Conservation (phyloP, 2,113 vertebrate genomes). For the Zosterops hypoxanthus region DNA sequence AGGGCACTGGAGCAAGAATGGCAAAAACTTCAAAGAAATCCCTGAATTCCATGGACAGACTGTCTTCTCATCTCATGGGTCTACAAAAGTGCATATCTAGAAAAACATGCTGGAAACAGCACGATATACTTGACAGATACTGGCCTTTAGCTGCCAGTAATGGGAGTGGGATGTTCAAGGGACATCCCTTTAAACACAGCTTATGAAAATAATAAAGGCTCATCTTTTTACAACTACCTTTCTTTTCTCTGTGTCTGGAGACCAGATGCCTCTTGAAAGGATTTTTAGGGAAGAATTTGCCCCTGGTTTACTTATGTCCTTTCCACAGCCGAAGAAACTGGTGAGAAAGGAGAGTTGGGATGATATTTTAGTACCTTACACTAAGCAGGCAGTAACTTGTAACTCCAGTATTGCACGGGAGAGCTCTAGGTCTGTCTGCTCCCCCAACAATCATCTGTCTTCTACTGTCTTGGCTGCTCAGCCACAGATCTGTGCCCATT, state of each 20-base stretch:
- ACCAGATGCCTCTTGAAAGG: background rate
- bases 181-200: background rate
- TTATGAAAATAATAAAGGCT: background rate
- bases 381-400: background rate
- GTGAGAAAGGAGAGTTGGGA: background rate
- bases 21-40: background rate
- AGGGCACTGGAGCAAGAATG: background rate
- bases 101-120: background rate
- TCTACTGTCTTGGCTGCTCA: background rate
- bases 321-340: background rate
- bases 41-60: background rate
- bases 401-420: background rate
- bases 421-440: background rate
- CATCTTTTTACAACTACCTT: background rate
- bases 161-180: background rate
- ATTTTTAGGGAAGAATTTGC: background rate
- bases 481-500: background rate
- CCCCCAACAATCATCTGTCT: background rate
- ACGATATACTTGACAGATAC: background rate
- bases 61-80: background rate
- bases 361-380: background rate
- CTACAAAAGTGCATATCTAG: too few relatives aligned
- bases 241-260: background rate
- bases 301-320: background rate
- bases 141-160: background rate